Base-by-base conservation (phyloP, 2,113 vertebrate species). In the Emydura subglobosa region DNA sequence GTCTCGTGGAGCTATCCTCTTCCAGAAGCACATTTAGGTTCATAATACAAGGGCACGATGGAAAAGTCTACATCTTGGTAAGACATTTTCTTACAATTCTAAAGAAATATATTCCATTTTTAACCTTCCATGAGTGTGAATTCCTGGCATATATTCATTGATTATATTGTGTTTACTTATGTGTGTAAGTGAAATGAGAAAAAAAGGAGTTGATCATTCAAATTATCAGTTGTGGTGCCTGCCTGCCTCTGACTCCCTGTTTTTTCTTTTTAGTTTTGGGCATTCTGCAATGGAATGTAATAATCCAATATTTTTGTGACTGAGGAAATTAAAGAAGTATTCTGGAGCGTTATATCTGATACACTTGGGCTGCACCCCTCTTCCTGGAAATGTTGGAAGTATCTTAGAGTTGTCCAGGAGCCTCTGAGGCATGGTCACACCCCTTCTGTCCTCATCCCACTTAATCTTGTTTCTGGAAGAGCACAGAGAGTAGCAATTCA, bases 1-100 rank as follows among this genome's bases (percentile, higher is more conserved):
- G 98, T 95, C 98, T 99, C 93, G 50, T 98, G 96, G 98, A 99
- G 68, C 97, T 99, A 68, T 99, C 99, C 21, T 98, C 97, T 93
- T 93, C 98, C 3, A 98, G 99, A 97, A 99, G 99, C 95, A 99
- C 98, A 2, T 99, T 99, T 97, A 99, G 99, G 94, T 99, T 99
- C 96, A 98, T 96, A 10, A 59, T 99, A 97, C 99, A 99, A 98
- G 99, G 97, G 21, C 98, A 98, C n/a, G 97, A 99, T 86, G 98
- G 98, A 89, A 99, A 98, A 97, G 86, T 94, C 10, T 99, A 98
- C 82, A 93, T 99, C 95, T 94, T 99, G 99, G 99, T 99, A 98
- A 98, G 98, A 86, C 25, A 57, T 68, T 44, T 47, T 92, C n/a
- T 39, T 80, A 65, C 14, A 47, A 44, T 50, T 39, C 87, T 88